Conservation (phyloP, 2,797 vertebrate genomes). For the Otus scops region DNA sequence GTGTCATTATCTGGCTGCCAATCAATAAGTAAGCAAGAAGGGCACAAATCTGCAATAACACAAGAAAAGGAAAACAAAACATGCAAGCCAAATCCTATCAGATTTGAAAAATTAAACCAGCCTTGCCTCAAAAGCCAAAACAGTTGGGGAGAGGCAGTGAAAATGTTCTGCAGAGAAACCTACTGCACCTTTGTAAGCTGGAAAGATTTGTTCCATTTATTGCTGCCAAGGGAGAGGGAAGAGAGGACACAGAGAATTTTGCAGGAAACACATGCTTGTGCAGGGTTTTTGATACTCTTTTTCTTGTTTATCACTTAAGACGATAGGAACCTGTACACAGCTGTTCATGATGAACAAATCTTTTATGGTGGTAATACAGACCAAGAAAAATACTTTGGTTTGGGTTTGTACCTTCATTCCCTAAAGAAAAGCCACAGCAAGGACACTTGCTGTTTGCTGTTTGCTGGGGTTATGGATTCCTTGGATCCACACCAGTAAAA, state of each 20-base stretch:
- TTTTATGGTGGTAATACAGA: not conserved
- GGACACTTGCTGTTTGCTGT: not conserved
- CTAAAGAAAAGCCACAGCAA: not conserved
- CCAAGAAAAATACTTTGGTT: not conserved
- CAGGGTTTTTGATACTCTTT: not conserved
- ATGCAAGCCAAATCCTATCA: conserved; percentile 6
- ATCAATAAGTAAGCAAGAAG: conserved; percentile 20
- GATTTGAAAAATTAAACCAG: conserved; percentile 8
- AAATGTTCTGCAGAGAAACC: not conserved
- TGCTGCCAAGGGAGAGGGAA: not conserved
- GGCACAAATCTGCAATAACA: conserved; percentile 24
- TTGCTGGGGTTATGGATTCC: not conserved
- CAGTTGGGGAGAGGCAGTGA: not conserved
- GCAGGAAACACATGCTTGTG: not conserved
- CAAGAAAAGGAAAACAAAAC: conserved; percentile 9
- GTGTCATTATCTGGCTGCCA: conserved; percentile 7
- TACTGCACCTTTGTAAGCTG: not conserved
- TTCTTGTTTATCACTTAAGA: not conserved
- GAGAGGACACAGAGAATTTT: not conserved
- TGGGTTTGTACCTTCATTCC: not conserved
- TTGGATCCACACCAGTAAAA: not conserved
- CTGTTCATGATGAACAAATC: not conserved
- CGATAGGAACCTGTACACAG: not conserved
- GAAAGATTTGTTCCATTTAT: conserved; percentile 1
- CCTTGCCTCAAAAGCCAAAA: conserved; percentile 13